Evolutionary conservation across 2,113 vertebrate genomes (phyloP).

Genomic region (Hypanus sabinus): DNA sequence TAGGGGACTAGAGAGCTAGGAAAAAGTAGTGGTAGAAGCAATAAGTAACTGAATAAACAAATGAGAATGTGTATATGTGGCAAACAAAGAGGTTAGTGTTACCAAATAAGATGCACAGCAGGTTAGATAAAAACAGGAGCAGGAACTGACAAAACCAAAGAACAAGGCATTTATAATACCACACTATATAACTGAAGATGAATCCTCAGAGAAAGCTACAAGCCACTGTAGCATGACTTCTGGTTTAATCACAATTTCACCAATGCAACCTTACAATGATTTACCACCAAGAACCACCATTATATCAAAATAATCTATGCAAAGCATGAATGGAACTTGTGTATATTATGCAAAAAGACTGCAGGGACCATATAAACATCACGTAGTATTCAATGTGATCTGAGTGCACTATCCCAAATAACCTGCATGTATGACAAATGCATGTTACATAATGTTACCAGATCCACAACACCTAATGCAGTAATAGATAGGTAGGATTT

Average conservation of each 20-base stretch:
- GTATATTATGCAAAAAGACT: neutral
- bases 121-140: neutral
- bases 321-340: neutral
- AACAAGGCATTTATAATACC: neutral
- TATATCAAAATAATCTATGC: neutral
- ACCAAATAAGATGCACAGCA: neutral
- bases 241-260: neutral
- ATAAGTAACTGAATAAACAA: neutral
- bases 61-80: neutral
- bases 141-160: neutral
- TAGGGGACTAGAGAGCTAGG: neutral
- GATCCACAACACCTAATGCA: neutral
- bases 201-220: neutral
- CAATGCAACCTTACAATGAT: neutral
- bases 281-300: neutral
- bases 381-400: neutral
- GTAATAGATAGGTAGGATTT: neutral
- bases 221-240: neutral
- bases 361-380: too few relatives aligned
- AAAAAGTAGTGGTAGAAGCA: neutral
- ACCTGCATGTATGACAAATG: too few relatives aligned
- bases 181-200: neutral
- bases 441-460: neutral
- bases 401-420: too few relatives aligned
- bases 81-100: neutral